phyloP scores from a whole-genome alignment of 1,140 invertebrate genomes.

The Heterodera schachtii region DNA sequence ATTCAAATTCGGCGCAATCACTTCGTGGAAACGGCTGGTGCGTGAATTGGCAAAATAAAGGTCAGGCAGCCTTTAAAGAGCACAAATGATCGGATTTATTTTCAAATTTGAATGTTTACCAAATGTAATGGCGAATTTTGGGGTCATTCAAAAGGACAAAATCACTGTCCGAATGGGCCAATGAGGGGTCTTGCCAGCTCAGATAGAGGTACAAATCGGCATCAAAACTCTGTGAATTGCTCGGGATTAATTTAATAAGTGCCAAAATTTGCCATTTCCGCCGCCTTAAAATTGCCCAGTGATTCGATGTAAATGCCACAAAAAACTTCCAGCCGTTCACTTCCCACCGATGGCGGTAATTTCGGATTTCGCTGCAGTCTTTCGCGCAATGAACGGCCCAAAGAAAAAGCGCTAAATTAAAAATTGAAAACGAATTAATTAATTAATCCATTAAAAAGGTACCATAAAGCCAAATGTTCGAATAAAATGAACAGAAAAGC shows the following conservation, averaged over 20 bases:
- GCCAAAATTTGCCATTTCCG: constrained; percentile 20
- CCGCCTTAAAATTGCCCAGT: constrained; percentile 47
- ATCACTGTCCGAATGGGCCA: constrained; percentile 54
- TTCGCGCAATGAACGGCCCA: constrained; percentile 24
- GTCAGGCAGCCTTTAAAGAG: constrained; percentile 68
- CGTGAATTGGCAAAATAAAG: constrained; percentile 63
- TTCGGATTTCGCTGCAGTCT: constrained; percentile 37
- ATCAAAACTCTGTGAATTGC: constrained; percentile 54
- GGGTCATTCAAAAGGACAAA: constrained; percentile 59
- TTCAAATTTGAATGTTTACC: constrained; percentile 31
- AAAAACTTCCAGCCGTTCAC: constrained; percentile 47
- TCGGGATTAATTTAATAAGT: background rate
- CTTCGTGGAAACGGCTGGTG: constrained; percentile 55
- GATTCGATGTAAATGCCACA: constrained; percentile 59
- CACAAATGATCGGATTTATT: too few species aligned
- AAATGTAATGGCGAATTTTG: constrained; percentile 56
- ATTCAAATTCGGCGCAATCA: constrained; percentile 65
- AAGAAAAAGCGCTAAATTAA: background rate
- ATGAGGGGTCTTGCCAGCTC: constrained; percentile 54
- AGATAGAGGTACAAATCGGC: constrained; percentile 64
- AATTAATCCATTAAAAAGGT: background rate
- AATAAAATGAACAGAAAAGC: background rate
- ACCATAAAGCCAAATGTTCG: background rate
- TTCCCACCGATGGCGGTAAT: constrained; percentile 28
- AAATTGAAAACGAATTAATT: background rate